phyloP scores from a whole-genome alignment of 2,113 vertebrate species.

The Buteo buteo region DNA sequence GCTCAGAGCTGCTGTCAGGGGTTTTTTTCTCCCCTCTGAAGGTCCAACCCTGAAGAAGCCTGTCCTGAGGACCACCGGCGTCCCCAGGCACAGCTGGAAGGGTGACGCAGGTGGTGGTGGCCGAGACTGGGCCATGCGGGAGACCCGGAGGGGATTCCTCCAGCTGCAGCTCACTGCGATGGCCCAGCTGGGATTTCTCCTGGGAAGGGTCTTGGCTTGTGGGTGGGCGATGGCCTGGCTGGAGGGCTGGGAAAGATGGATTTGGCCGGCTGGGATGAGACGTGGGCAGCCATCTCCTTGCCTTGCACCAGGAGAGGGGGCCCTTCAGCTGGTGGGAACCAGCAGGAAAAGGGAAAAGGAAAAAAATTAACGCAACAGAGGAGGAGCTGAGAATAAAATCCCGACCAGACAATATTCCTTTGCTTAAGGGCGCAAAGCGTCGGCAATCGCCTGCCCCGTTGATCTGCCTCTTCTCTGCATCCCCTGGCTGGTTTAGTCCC shows the following conservation, averaged over 20 bases:
- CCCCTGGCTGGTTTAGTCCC: background rate
- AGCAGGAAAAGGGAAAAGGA: background rate
- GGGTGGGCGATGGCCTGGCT: background rate
- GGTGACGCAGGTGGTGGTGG: fast-evolving
- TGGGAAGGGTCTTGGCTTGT: background rate
- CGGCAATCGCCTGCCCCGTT: fast-evolving
- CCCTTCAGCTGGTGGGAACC: background rate
- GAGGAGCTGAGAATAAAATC: background rate
- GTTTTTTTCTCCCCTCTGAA: background rate
- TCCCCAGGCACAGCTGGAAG: background rate
- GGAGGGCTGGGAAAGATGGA: background rate
- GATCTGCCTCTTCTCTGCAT: background rate
- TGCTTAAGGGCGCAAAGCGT: background rate
- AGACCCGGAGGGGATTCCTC: background rate
- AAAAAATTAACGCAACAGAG: background rate
- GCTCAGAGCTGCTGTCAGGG: background rate
- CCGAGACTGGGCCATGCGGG: fast-evolving
- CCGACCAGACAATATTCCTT: fast-evolving
- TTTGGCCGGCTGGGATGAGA: background rate
- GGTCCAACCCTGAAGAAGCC: background rate
- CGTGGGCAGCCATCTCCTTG: background rate
- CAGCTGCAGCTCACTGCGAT: fast-evolving
- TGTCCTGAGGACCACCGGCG: background rate
- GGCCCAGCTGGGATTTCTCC: background rate
- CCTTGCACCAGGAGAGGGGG: background rate